Evolutionary conservation across 2,888 invertebrate species (phyloP).

Genomic region (Amblyjoppa proteus): DNA sequence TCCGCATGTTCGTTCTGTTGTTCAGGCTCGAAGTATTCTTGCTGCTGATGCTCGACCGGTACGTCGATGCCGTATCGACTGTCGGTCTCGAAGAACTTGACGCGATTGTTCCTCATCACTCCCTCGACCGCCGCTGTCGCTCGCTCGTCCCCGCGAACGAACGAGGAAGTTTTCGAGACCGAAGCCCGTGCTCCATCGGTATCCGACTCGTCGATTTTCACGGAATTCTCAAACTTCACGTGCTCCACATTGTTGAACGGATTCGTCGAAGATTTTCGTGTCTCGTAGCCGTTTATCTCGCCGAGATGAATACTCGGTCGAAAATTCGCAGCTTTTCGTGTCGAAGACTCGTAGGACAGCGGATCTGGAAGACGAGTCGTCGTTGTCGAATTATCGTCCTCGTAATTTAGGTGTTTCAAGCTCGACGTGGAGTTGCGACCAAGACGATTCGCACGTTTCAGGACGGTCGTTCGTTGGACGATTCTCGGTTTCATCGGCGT

Average conservation of each 20-base stretch:
- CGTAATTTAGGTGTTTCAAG: neutral
- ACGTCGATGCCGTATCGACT: conserved; percentile 62
- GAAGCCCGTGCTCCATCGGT: conserved; percentile 54
- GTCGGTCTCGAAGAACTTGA: conserved; percentile 75
- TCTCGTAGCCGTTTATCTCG: conserved; percentile 56
- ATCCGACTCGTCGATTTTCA: conserved; percentile 57
- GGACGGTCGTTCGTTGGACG: conserved; percentile 28
- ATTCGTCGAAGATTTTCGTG: conserved; percentile 47
- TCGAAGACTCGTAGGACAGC: neutral
- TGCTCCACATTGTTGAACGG: conserved; percentile 74
- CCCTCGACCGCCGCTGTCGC: conserved; percentile 11
- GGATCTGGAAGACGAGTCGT: neutral
- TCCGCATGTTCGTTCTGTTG: conserved; percentile 19
- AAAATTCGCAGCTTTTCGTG: conserved; percentile 62
- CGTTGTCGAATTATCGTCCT: neutral
- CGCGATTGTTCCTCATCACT: conserved; percentile 43
- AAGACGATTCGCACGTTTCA: neutral
- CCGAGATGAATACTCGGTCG: conserved; percentile 79
- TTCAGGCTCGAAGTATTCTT: conserved; percentile 26
- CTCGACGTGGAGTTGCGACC: conserved; percentile 20
- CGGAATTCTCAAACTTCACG: conserved; percentile 72
- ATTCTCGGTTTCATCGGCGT: conserved; percentile 34
- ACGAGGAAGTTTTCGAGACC: conserved; percentile 18
- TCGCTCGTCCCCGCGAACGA: conserved; percentile 16
- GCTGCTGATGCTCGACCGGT: conserved; percentile 43